Percentiles rank a stretch among this genome's conserved stretches.
Evolutionary conservation across 2,113 vertebrate genomes (phyloP).

Genomic region (Cairina moschata): DNA sequence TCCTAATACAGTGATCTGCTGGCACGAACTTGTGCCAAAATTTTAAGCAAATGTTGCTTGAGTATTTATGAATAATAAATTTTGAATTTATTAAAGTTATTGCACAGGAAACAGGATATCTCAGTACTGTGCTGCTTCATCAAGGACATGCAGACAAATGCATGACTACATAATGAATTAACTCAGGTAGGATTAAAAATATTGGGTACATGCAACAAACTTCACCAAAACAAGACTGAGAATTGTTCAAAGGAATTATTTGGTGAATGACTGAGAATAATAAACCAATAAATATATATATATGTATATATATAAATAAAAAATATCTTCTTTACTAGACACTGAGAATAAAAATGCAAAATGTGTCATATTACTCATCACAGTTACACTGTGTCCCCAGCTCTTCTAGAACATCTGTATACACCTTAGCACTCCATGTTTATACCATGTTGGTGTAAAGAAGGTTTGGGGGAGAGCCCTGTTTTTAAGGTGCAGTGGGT

Average conservation of each 20-base stretch:
- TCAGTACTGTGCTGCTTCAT: slow-evolving; percentile 42
- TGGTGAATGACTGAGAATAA: neutral
- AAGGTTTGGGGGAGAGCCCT: neutral
- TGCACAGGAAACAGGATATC: slow-evolving; percentile 63
- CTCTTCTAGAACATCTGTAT: neutral
- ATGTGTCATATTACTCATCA: neutral
- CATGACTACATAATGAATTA: neutral
- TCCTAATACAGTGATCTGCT: neutral
- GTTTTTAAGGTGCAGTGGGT: neutral
- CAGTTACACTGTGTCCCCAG: rapidly evolving
- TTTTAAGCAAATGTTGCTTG: slow-evolving; percentile 38
- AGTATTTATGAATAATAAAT: slow-evolving; percentile 73
- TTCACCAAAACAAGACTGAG: neutral
- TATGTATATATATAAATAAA: no score
- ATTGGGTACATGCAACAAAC: neutral
- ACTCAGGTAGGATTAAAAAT: slow-evolving; percentile 5
- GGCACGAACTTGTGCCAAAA: neutral
- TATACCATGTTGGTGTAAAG: neutral
- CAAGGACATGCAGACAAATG: neutral
- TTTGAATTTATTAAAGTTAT: slow-evolving; percentile 72
- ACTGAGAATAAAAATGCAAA: neutral
- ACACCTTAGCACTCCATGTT: neutral
- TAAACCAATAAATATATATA: no score
- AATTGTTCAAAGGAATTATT: slow-evolving; percentile 1
- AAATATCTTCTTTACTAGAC: neutral